Percentiles rank a stretch among this genome's conserved stretches.
phyloP scores from a whole-genome alignment of 2,797 vertebrate genomes.

The Urocyon cinereoargenteus region DNA sequence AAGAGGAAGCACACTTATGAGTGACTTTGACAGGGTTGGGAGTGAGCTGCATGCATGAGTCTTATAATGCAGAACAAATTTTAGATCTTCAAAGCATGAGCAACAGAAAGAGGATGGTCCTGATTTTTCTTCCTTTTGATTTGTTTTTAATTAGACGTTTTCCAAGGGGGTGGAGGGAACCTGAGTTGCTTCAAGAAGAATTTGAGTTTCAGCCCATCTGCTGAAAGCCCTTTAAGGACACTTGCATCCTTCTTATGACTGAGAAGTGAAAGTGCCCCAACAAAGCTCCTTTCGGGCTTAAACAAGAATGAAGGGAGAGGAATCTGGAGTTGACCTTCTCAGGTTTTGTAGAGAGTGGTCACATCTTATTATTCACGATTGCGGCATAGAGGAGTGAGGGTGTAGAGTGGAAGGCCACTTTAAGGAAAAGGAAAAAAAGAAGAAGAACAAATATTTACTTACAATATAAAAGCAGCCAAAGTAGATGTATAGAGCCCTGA shows the following conservation, averaged over 20 bases:
- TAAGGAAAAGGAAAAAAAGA: not conserved
- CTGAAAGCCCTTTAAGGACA: not conserved
- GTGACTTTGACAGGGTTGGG: not conserved
- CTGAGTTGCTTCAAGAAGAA: not conserved
- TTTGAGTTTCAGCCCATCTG: not conserved
- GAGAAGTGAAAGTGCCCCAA: not conserved
- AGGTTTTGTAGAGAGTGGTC: not conserved
- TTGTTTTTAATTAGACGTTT: slow-evolving; percentile 14
- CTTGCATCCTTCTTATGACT: not conserved
- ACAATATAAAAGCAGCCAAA: not conserved
- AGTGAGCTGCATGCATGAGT: not conserved
- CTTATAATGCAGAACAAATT: not conserved
- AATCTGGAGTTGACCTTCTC: not conserved
- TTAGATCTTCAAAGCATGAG: not conserved
- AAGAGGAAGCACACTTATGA: not conserved
- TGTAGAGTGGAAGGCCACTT: not conserved
- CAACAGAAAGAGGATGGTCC: not conserved
- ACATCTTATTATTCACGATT: not conserved
- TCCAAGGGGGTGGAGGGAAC: not conserved
- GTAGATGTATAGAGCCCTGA: not conserved
- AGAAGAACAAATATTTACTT: slow-evolving; percentile 13
- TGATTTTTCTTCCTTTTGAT: not conserved
- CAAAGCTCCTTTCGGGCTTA: not conserved
- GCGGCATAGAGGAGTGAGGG: not conserved
- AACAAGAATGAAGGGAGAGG: not conserved